Evolutionary conservation across 1,140 invertebrate species (phyloP).

Genomic region (Portunus trituberculatus): DNA sequence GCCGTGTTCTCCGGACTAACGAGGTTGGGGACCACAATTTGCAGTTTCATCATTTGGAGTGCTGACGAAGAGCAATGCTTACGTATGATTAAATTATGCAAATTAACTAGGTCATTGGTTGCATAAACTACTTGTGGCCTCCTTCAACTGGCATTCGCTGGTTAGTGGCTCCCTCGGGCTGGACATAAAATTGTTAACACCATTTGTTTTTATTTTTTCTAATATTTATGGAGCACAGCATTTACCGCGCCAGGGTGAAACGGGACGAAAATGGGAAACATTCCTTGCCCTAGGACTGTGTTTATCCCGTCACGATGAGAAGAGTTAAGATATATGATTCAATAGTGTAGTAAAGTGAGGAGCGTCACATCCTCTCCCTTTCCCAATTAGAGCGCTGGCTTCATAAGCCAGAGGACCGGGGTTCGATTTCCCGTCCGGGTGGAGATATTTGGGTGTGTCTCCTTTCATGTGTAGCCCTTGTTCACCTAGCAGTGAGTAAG

Average conservation of each 20-base stretch:
- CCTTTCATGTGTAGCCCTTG: too few relatives aligned
- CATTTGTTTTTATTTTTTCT: not conserved
- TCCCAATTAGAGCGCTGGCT: too few relatives aligned
- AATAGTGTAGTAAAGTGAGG: not conserved
- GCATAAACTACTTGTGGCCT: conserved; percentile 55
- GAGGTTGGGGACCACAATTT: conserved; percentile 52
- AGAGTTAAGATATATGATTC: not conserved
- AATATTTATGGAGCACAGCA: not conserved
- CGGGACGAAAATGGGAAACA: not conserved
- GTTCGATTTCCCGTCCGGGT: too few relatives aligned
- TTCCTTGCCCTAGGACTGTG: not conserved
- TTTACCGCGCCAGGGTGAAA: not conserved
- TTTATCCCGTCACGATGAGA: not conserved
- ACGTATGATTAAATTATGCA: conserved; percentile 61
- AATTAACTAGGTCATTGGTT: conserved; percentile 60
- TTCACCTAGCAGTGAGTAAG: too few relatives aligned
- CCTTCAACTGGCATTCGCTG: conserved; percentile 22
- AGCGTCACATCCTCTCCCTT: too few relatives aligned
- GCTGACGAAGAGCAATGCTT: conserved; percentile 29
- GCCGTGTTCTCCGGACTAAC: not conserved
- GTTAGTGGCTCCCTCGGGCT: not conserved
- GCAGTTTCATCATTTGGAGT: conserved; percentile 60
- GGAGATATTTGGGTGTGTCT: too few relatives aligned
- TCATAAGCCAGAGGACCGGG: too few relatives aligned
- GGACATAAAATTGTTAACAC: not conserved